Conservation (phyloP, 1,140 invertebrate genomes). For the Saccostrea cuccullata region DNA sequence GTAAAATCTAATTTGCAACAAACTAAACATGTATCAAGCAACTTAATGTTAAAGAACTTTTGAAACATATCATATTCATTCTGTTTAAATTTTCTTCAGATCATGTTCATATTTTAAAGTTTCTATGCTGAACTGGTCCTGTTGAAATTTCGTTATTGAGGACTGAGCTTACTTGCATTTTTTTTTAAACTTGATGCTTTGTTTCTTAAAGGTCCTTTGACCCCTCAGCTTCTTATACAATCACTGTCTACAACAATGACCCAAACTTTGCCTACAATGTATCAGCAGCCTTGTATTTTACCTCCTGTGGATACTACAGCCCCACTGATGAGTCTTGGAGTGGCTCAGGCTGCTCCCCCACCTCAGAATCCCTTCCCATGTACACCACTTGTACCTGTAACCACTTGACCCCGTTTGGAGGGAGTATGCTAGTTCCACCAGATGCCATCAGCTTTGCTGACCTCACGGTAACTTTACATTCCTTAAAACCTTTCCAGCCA, state of each 20-base stretch:
- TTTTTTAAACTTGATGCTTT: not conserved
- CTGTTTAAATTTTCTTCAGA: too few species aligned
- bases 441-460: slow-evolving; percentile 69
- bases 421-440: slow-evolving; percentile 68
- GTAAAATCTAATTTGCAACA: not conserved
- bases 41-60: not conserved
- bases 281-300: slow-evolving; percentile 60
- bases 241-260: slow-evolving; percentile 61
- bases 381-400: slow-evolving; percentile 69
- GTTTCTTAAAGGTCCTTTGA: slow-evolving; percentile 61
- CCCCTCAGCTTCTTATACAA: slow-evolving; percentile 44
- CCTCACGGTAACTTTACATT: slow-evolving; percentile 63
- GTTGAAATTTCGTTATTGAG: too few species aligned
- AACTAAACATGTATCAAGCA: not conserved
- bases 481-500: not conserved
- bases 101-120: too few species aligned
- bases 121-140: too few species aligned
- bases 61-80: too few species aligned
- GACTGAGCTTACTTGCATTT: not conserved
- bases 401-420: slow-evolving; percentile 74
- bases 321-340: slow-evolving; percentile 57
- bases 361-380: slow-evolving; percentile 59
- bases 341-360: slow-evolving; percentile 63
- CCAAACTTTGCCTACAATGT: slow-evolving; percentile 59
- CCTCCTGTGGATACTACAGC: slow-evolving; percentile 69